Evolutionary conservation across 1,140 invertebrate species (phyloP).

Genomic region (Ganaspis sp.): DNA sequence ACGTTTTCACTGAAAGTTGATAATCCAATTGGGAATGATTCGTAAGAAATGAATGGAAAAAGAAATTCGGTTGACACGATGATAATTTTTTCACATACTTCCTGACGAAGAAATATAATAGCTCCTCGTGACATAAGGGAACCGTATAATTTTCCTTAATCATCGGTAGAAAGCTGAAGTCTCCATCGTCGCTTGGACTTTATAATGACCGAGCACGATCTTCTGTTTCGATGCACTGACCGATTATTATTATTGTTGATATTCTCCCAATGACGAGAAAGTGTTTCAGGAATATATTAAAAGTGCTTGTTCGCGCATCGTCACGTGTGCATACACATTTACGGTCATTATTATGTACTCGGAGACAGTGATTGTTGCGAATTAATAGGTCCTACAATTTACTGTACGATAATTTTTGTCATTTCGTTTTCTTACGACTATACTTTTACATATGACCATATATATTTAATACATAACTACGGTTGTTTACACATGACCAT

Average conservation of each 20-base stretch:
- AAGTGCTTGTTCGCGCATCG: constrained; percentile 13
- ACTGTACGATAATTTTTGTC: too few species aligned
- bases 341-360: background rate
- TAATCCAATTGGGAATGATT: too few species aligned
- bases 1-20: too few species aligned
- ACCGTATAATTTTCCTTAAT: constrained; percentile 30
- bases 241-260: constrained; percentile 21
- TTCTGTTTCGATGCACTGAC: constrained; percentile 13
- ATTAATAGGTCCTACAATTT: background rate
- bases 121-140: constrained; percentile 27
- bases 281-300: constrained; percentile 1
- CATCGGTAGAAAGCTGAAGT: constrained; percentile 28
- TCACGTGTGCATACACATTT: background rate
- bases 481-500: too few species aligned
- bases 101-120: background rate
- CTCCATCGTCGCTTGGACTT: constrained; percentile 22
- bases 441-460: too few species aligned
- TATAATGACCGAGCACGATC: constrained; percentile 5
- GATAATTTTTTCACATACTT: background rate
- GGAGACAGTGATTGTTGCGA: background rate
- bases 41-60: background rate
- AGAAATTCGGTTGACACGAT: background rate
- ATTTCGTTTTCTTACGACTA: too few species aligned
- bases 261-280: constrained; percentile 16
- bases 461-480: too few species aligned